A percentile compares a stretch with the other conserved stretches of the same genome.
Evolutionary conservation across 2,113 vertebrate genomes (phyloP).

Genomic region (Cacatua alba): DNA sequence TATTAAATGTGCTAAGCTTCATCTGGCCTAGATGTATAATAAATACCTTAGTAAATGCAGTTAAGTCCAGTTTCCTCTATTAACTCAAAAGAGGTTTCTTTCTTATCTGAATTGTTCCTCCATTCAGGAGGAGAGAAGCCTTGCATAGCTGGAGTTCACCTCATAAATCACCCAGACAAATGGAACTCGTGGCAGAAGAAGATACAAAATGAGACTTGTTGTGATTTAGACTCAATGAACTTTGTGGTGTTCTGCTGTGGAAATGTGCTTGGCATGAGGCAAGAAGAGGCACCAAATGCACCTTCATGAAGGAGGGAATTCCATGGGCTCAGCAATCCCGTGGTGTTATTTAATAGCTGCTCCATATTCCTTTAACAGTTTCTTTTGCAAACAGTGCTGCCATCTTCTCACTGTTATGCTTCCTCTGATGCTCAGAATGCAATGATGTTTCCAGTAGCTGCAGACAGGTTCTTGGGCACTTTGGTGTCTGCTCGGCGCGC

Average conservation of each 20-base stretch:
- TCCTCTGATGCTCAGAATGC: background rate
- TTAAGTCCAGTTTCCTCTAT: constrained; percentile 40
- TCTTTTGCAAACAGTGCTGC: background rate
- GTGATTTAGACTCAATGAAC: background rate
- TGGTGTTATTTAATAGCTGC: background rate
- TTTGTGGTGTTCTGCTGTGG: background rate
- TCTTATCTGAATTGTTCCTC: constrained; percentile 48
- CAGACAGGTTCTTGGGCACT: background rate
- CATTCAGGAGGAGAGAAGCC: constrained; percentile 34
- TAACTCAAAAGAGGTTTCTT: constrained; percentile 29
- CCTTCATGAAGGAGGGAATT: background rate
- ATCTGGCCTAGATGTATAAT: constrained; percentile 36
- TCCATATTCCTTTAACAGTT: background rate
- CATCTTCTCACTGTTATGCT: background rate
- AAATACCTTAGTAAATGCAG: constrained; percentile 25
- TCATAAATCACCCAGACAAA: constrained; percentile 43
- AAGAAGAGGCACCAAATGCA: background rate
- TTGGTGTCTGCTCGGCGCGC: background rate
- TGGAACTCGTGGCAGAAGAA: constrained; percentile 6
- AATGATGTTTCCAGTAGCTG: background rate
- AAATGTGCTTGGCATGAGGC: background rate
- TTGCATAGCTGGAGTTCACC: background rate
- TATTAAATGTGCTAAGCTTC: constrained; percentile 23
- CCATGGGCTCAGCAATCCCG: rapidly evolving
- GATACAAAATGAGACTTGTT: background rate